Percentiles rank a stretch among this genome's conserved stretches.
Conservation (phyloP, 2,113 vertebrate species). For the Emberiza fucata region DNA sequence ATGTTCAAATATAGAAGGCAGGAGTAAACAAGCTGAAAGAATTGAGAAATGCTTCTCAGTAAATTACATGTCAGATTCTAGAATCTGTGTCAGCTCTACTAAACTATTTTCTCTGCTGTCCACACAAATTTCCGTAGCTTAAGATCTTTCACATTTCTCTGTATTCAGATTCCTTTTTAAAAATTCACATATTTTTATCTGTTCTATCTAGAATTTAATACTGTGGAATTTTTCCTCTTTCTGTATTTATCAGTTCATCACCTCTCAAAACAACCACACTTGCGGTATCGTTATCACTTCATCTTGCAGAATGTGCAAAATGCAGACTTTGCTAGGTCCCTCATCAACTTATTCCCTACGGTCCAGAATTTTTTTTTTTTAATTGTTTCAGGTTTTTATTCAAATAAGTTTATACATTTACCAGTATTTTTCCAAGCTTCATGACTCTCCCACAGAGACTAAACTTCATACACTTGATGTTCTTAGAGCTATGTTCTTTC, state of each 20-base stretch:
- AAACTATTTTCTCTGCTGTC: background rate
- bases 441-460: constrained; percentile 45
- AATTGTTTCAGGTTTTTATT: constrained; percentile 42
- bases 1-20: background rate
- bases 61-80: background rate
- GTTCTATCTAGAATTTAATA: background rate
- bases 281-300: background rate
- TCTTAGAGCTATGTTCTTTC: constrained; percentile 53
- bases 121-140: background rate
- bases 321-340: background rate
- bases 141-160: background rate
- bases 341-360: background rate
- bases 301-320: constrained; percentile 27
- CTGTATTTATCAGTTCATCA: background rate
- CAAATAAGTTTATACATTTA: constrained; percentile 46
- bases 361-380: background rate
- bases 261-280: background rate
- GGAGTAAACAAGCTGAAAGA: background rate
- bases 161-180: background rate
- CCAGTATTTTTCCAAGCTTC: constrained; percentile 25
- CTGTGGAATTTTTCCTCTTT: background rate
- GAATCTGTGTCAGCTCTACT: background rate
- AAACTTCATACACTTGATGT: constrained; percentile 45
- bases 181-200: background rate
- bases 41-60: background rate